Percentiles rank a stretch among this genome's conserved stretches.
Conservation (phyloP, 2,888 invertebrate species). For the Melipona bicolor region DNA sequence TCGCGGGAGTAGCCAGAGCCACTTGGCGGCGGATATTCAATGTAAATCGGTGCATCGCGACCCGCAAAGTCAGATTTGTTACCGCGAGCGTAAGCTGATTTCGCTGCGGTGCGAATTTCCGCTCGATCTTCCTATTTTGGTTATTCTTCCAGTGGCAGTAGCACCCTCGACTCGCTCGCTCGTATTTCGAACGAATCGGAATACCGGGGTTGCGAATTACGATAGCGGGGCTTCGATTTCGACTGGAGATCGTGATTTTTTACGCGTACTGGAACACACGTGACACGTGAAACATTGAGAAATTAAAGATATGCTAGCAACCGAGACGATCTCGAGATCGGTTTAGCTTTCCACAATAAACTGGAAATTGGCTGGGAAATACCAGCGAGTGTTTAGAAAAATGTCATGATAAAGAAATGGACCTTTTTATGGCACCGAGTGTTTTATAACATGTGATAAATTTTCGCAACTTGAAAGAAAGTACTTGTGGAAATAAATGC, state of each 20-base stretch:
- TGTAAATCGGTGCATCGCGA: conserved; percentile 10
- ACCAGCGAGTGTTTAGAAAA: too few relatives aligned
- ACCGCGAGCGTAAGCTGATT: conserved; percentile 69
- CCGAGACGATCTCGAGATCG: too few relatives aligned
- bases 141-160: background rate
- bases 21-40: background rate
- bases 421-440: too few relatives aligned
- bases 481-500: too few relatives aligned
- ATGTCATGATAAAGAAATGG: too few relatives aligned
- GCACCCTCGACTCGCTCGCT: conserved; percentile 9
- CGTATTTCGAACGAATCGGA: conserved; percentile 62
- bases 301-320: too few relatives aligned
- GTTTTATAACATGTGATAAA: too few relatives aligned
- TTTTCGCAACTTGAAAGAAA: too few relatives aligned
- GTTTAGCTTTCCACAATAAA: too few relatives aligned
- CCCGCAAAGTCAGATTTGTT: conserved; percentile 68
- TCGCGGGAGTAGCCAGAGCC: background rate
- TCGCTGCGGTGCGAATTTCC: conserved; percentile 28
- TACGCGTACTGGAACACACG: too few relatives aligned
- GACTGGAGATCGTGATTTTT: background rate
- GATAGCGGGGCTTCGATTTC: conserved; percentile 38
- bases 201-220: conserved; percentile 61
- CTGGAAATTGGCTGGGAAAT: too few relatives aligned
- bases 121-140: background rate
- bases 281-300: too few relatives aligned